Evolutionary conservation across 2,888 invertebrate genomes (phyloP), one percentile per base, ranked within the genome.

Genomic region (Archips crataeganus): DNA sequence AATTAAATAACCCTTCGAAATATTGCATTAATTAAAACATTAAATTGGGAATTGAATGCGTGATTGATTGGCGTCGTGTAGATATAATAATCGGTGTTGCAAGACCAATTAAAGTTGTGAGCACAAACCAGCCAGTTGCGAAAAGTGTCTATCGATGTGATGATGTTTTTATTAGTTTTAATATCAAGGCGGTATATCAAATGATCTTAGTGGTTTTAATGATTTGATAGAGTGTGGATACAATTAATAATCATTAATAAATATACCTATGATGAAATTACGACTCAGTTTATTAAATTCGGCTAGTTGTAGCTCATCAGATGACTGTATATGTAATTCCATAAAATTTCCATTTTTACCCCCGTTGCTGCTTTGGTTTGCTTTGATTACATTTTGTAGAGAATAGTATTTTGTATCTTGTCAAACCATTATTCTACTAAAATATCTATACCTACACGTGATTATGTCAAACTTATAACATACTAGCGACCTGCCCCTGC

Each of bases 31-130:
- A 51, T 51, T 49, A 47, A 34, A 51, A 49, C 13, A 54, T 57
- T 36, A 36, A 51, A 64, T 49, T 64, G 49, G 51, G 36, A 36
- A 47, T 65, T n/a, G 8, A 65, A 51, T 62, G 51, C 63, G 64
- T 73, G 73, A 63, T 74, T 64, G 74, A 57, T 57, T 57, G 66
- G 49, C 57, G 59, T 65, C 60, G 51, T 45, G 61, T 65, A 36
- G 59, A 74, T 70, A 60, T 69, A 66, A 32, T 74, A 70, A 61
- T 45, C 49, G 60, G 36, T 74, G 64, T 69, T 74, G 69, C 54
- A 74, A 74, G 45, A 74, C 39, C 64, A 74, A 74, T 74, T 70
- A 73, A 69, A 39, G 63, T 51, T 73, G 57, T 73, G 23, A 64
- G 68, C 73, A 73, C 59, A 69, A 59, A 69, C 59, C 36, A 32